A percentile compares a stretch with the other conserved stretches of the same genome.
Conservation (phyloP, 2,113 vertebrate genomes). For the Semnornis frantzii region DNA sequence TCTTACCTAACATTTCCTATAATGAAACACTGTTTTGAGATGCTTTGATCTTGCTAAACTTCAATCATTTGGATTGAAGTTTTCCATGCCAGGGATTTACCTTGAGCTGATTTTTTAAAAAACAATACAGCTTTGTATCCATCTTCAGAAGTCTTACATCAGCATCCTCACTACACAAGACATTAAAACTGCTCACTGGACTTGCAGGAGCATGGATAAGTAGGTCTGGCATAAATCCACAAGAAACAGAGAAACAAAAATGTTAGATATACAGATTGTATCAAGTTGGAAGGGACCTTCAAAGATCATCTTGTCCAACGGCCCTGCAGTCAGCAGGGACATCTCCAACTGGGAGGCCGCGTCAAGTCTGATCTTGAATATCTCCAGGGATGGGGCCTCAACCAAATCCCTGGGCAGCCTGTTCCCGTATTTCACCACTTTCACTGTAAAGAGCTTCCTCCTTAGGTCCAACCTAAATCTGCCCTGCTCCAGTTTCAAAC, state of each 20-base stretch:
- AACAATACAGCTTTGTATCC: not conserved
- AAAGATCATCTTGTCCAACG: no score
- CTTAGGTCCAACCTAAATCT: no score
- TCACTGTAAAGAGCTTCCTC: no score
- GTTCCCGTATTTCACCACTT: no score
- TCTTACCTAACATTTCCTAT: not conserved
- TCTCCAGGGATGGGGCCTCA: no score
- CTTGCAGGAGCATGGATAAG: not conserved
- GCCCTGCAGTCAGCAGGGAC: no score
- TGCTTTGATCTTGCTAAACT: not conserved
- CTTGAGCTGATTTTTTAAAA: not conserved
- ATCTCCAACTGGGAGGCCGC: no score
- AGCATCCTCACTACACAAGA: not conserved
- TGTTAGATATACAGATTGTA: not conserved
- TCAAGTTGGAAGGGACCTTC: no score
- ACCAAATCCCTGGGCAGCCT: no score
- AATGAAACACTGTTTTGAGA: not conserved
- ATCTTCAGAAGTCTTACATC: not conserved
- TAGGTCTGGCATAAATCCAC: not conserved
- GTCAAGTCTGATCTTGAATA: no score
- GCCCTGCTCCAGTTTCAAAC: no score
- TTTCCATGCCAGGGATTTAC: not conserved
- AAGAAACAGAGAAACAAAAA: not conserved
- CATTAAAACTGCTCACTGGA: not conserved
- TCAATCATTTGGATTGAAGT: not conserved